Conservation (phyloP, 2,113 vertebrate species). For the Oryzias woworae region DNA sequence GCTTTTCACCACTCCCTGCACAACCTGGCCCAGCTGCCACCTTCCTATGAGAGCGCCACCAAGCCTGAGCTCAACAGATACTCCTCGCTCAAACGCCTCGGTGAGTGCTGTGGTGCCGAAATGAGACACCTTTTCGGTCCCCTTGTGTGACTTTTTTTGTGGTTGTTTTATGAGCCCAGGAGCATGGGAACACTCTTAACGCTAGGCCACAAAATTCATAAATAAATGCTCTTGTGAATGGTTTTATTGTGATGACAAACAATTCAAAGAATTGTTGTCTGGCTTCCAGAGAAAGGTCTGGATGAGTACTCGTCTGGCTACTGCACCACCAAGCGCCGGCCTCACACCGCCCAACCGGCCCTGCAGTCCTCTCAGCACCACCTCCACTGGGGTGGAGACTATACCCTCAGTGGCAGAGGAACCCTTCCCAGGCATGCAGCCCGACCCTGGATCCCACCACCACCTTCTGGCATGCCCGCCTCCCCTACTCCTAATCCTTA, state of each 20-base stretch:
- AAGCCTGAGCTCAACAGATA: constrained; percentile 91
- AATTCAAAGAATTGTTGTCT: constrained; percentile 47
- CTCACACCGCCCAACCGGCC: constrained; percentile 78
- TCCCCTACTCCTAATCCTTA: constrained; percentile 81
- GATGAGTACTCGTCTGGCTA: constrained; percentile 90
- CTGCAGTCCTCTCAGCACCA: constrained; percentile 82
- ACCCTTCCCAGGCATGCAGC: constrained; percentile 85
- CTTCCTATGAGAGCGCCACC: constrained; percentile 88
- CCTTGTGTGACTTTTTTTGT: constrained; percentile 6
- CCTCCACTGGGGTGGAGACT: constrained; percentile 82
- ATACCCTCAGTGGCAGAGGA: constrained; percentile 81
- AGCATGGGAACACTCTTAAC: constrained; percentile 15
- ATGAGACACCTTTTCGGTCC: constrained; percentile 8
- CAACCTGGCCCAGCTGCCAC: constrained; percentile 91
- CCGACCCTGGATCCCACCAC: constrained; percentile 80
- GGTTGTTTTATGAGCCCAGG: constrained; percentile 22
- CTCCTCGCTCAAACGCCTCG: constrained; percentile 89
- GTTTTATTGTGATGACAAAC: constrained; percentile 41
- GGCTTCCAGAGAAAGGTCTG: constrained; percentile 82
- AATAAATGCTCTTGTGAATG: constrained; percentile 23
- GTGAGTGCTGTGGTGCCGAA: constrained; percentile 69
- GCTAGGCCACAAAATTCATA: constrained; percentile 6
- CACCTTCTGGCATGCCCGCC: constrained; percentile 79
- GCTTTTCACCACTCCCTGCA: constrained; percentile 90
- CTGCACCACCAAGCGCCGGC: constrained; percentile 86